These are phyloP conservation scores for Tadarida brasiliensis DNA, from an alignment of 2,797 vertebrate genomes.

Conservation along the genomic window DNA sequence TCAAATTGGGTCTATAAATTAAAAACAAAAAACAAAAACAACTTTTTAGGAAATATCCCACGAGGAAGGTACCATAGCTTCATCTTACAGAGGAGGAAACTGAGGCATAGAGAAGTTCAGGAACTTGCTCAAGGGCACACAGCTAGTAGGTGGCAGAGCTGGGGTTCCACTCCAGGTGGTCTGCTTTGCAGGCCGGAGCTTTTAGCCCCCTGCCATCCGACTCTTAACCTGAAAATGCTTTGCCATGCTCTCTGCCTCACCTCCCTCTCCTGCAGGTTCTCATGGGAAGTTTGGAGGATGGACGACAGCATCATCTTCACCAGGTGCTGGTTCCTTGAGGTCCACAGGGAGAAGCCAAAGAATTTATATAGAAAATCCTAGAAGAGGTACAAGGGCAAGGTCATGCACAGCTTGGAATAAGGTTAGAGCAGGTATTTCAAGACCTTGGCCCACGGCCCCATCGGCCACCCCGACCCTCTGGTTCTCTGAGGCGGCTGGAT, in stretches of 20 bases:
- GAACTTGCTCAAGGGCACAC: neutral
- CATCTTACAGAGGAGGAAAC: neutral
- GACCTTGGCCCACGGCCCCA: too few species aligned
- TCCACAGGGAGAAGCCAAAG: conserved; percentile 36
- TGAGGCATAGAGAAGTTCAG: neutral
- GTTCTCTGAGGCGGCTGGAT: neutral
- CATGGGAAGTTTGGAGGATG: neutral
- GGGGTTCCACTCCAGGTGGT: neutral
- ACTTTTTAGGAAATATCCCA: neutral
- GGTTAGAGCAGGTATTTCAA: neutral
- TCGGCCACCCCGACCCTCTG: neutral
- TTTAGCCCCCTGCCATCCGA: neutral
- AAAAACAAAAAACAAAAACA: neutral
- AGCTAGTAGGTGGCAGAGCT: neutral
- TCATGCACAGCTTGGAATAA: neutral
- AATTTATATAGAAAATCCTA: conserved; percentile 68
- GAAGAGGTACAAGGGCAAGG: neutral
- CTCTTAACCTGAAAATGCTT: neutral
- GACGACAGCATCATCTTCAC: neutral
- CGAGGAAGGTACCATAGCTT: too few species aligned
- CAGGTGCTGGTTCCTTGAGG: neutral
- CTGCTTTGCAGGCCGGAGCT: neutral
- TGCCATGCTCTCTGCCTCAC: neutral
- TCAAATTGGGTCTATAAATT: neutral
- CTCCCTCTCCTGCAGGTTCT: conserved; percentile 37